A percentile compares a stretch with the other conserved stretches of the same genome.
phyloP scores from a whole-genome alignment of 1,140 invertebrate genomes.

The Vanessa tameamea region DNA sequence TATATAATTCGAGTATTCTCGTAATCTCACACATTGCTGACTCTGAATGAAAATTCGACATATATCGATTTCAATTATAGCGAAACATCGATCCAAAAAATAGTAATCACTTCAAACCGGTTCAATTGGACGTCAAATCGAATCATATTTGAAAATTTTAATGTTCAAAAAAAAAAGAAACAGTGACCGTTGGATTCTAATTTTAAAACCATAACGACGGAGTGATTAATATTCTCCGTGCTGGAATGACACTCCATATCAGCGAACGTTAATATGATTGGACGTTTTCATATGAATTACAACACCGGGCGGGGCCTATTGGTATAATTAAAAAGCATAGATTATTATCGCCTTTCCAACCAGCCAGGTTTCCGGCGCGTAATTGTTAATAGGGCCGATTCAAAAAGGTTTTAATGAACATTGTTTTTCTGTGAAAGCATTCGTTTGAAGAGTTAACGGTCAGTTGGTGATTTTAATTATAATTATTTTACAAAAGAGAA shows the following conservation, averaged over 20 bases:
- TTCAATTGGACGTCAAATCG: constrained; percentile 42
- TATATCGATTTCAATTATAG: not conserved
- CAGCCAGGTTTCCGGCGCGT: constrained; percentile 70
- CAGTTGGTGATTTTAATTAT: constrained; percentile 18
- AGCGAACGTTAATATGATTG: constrained; percentile 68
- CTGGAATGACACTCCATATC: constrained; percentile 65
- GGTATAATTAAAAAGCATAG: constrained; percentile 75
- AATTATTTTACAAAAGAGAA: not conserved
- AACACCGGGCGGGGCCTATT: constrained; percentile 67
- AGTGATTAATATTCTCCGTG: constrained; percentile 63
- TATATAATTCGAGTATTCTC: too few relatives aligned
- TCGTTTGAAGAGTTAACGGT: constrained; percentile 35
- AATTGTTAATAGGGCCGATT: constrained; percentile 59
- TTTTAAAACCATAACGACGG: constrained; percentile 60
- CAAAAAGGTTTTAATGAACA: constrained; percentile 54
- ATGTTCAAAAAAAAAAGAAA: constrained; percentile 40
- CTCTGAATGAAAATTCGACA: not conserved
- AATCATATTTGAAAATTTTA: constrained; percentile 46
- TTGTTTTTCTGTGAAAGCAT: constrained; percentile 57
- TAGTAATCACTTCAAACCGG: constrained; percentile 32
- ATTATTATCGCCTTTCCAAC: constrained; percentile 68
- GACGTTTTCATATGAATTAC: constrained; percentile 73
- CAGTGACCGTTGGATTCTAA: constrained; percentile 43
- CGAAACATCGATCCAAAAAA: not conserved
- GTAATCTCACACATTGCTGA: too few relatives aligned